phyloP scores from a whole-genome alignment of 2,888 invertebrate species.

The Physocephala rufipes region DNA sequence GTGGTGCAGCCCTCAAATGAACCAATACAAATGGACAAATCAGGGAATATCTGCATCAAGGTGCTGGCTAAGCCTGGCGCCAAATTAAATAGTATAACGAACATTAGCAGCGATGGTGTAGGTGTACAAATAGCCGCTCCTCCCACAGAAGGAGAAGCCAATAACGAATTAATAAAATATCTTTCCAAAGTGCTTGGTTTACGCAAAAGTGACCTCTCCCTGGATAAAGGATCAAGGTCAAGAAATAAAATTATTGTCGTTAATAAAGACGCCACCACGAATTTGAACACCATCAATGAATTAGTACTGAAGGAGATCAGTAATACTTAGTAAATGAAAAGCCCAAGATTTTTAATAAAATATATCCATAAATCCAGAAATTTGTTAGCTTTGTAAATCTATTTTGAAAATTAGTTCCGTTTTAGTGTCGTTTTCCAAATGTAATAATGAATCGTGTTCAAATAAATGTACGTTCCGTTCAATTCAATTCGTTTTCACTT shows the following conservation, averaged over 20 bases:
- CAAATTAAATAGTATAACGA: slow-evolving; percentile 75
- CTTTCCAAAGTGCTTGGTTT: slow-evolving; percentile 75
- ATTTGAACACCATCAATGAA: slow-evolving; percentile 65
- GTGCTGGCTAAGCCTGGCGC: slow-evolving; percentile 81
- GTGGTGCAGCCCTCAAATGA: slow-evolving; percentile 27
- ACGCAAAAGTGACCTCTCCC: slow-evolving; percentile 74
- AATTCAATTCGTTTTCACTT: no score
- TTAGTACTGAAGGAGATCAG: slow-evolving; percentile 63
- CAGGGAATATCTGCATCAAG: slow-evolving; percentile 72
- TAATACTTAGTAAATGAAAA: slow-evolving; percentile 28
- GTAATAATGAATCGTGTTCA: no score
- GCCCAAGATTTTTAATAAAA: no score
- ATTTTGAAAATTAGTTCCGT: no score
- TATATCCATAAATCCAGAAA: no score
- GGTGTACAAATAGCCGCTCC: slow-evolving; percentile 82
- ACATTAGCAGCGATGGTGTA: slow-evolving; percentile 72
- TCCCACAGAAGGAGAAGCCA: slow-evolving; percentile 85
- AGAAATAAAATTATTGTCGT: slow-evolving; percentile 70
- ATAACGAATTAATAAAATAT: slow-evolving; percentile 78
- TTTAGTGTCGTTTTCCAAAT: no score
- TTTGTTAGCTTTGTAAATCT: no score
- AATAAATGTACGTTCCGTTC: no score
- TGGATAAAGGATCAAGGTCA: slow-evolving; percentile 73
- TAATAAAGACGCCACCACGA: slow-evolving; percentile 65
- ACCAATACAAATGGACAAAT: slow-evolving; percentile 68